Conservation (phyloP, 1,140 invertebrate species). For the Hycleus cichorii region DNA sequence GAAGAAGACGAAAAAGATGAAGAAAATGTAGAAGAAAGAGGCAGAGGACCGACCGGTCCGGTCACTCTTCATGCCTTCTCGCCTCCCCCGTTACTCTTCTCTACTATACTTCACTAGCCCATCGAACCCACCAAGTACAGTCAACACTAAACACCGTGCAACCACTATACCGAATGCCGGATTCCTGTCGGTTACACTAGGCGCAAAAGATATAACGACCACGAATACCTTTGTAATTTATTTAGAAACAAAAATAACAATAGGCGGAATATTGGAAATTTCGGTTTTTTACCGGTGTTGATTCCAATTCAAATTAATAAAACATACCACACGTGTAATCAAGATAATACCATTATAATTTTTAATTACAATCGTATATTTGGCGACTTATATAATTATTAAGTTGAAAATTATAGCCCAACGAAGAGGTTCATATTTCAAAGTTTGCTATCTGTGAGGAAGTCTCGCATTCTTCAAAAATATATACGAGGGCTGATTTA, state of each 20-base stretch:
- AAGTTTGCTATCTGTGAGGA: slow-evolving; percentile 15
- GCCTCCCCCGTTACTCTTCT: not conserved
- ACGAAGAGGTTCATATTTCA: slow-evolving; percentile 12
- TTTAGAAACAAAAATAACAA: too few species aligned
- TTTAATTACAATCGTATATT: slow-evolving; percentile 15
- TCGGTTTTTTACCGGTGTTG: not conserved
- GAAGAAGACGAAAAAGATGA: too few species aligned
- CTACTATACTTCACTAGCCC: not conserved
- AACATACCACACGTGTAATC: slow-evolving; percentile 12
- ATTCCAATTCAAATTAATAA: slow-evolving; percentile 1
- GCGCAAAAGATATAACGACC: too few species aligned
- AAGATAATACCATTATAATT: slow-evolving; percentile 16
- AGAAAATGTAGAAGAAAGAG: not conserved
- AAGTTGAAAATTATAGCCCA: slow-evolving; percentile 11
- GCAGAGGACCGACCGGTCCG: slow-evolving; percentile 21
- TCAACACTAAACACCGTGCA: slow-evolving; percentile 12
- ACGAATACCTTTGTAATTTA: too few species aligned
- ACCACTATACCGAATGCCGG: not conserved
- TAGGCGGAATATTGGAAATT: too few species aligned
- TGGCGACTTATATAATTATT: slow-evolving; percentile 16
- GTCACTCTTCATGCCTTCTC: slow-evolving; percentile 14
- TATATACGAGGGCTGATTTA: slow-evolving; percentile 10
- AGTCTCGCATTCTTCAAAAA: slow-evolving; percentile 7
- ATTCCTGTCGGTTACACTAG: too few species aligned
- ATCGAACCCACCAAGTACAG: slow-evolving; percentile 16